Evolutionary conservation across 2,797 vertebrate species (phyloP).

Genomic region (Hippocampus kuda): DNA sequence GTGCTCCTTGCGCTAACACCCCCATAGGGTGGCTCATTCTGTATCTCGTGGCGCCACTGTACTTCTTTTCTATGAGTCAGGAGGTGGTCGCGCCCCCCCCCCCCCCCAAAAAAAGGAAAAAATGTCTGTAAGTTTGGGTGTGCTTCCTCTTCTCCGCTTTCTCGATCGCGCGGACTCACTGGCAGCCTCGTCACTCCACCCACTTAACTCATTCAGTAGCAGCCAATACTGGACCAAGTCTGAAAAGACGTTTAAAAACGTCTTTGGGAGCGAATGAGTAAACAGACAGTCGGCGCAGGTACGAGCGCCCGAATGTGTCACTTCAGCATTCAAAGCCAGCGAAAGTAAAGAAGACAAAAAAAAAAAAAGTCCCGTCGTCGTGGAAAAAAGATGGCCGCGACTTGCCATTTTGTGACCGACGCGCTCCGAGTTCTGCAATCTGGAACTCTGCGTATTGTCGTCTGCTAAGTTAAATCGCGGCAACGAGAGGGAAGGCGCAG

Average conservation of each 20-base stretch:
- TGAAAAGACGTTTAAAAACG: too few species aligned
- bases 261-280: too few species aligned
- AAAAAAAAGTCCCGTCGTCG: slow-evolving; percentile 1
- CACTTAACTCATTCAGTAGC: too few species aligned
- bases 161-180: slow-evolving; percentile 29
- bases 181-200: not conserved
- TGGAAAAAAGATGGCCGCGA: not conserved
- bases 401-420: not conserved
- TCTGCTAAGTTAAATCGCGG: not conserved
- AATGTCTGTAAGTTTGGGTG: not conserved
- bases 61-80: too few species aligned
- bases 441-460: not conserved
- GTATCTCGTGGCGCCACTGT: too few species aligned
- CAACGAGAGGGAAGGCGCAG: not conserved
- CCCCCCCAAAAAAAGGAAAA: too few species aligned
- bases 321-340: slow-evolving; percentile 35
- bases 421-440: not conserved
- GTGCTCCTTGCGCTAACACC: too few species aligned
- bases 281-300: not conserved
- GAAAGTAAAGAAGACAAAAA: slow-evolving; percentile 24
- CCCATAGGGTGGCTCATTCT: too few species aligned
- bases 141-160: slow-evolving; percentile 12
- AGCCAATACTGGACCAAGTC: too few species aligned
- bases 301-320: slow-evolving; percentile 18
- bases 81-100: too few species aligned